Base-by-base conservation (phyloP, 2,113 vertebrate genomes). In the Centropristis striata region DNA sequence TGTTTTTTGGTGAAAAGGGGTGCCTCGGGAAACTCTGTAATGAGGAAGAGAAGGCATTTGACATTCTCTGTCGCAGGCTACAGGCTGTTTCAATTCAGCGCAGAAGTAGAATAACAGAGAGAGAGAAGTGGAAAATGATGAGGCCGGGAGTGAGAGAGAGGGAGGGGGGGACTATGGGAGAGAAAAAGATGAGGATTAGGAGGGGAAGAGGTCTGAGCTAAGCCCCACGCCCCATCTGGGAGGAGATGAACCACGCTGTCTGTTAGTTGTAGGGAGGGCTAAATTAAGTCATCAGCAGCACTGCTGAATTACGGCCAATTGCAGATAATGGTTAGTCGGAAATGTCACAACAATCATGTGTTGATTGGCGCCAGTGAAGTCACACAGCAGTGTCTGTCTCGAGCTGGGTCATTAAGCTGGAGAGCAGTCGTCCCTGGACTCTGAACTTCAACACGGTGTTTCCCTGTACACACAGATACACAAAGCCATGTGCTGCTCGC, bases 261-360 rank as follows among this genome's bases (percentile, higher is more conserved):
- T 68, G 27, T 28, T 46, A 15, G 42, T 51, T 8, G 50, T 2
- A 27, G 59, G 60, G 46, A 66, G 64, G 41, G 47, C 27, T 36
- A 47, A 53, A 83, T 80, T 10, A 71, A 87, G 83, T 74, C 79
- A 66, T 93, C 78, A 36, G 70, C 78, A 42, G 63, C 73, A 4
- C 46, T 44, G 25, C 11, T 69, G 75, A 90, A 86, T 91, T 74
- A 88, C 21, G 66, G 67, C 73, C 81, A 78, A 78, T 78, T 67
- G 72, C 11, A 60, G 75, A 78, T 78, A 87, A 87, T 86, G 49
- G 55, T 57, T 36, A 39, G 71, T 49, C 46, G 65, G 58, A 92
- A 93, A 91, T 88, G 91, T 88, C 81, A 88, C 81, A 71, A 82
- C 87, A 87, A 83, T 92, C 81, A 59, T 49, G 72, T 51, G 79